phyloP scores from a whole-genome alignment of 2,113 vertebrate species.

The Lonchura striata region DNA sequence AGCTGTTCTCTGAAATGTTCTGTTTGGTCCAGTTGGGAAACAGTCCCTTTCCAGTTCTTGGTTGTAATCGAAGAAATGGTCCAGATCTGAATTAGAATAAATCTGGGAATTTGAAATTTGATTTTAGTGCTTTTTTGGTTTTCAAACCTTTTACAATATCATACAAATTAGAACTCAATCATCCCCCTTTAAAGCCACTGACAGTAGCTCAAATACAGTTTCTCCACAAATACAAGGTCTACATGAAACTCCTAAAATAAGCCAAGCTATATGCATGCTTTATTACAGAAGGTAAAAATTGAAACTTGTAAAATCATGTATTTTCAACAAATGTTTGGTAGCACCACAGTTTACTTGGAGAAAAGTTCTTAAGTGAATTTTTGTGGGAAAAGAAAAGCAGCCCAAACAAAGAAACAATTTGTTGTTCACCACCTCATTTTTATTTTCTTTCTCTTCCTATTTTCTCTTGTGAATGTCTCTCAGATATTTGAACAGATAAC shows the following conservation, averaged over 20 bases:
- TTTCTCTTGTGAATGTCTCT: slow-evolving; percentile 3
- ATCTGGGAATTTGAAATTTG: not conserved
- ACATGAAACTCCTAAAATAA: not conserved
- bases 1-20: not conserved
- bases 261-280: not conserved
- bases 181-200: not conserved
- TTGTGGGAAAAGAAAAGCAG: not conserved
- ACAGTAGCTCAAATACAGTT: not conserved
- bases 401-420: not conserved
- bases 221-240: not conserved
- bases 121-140: not conserved
- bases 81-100: not conserved
- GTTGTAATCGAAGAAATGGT: not conserved
- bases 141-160: not conserved
- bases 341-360: not conserved
- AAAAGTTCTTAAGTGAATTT: not conserved
- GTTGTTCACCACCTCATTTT: not conserved
- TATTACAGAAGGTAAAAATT: not conserved
- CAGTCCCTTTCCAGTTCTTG: not conserved
- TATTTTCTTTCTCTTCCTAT: not conserved
- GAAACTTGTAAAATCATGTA: not conserved
- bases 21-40: not conserved
- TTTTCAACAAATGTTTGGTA: not conserved
- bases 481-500: not conserved
- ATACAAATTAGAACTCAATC: not conserved